phyloP scores from a whole-genome alignment of 2,888 invertebrate genomes.

The Adineta ricciae region DNA sequence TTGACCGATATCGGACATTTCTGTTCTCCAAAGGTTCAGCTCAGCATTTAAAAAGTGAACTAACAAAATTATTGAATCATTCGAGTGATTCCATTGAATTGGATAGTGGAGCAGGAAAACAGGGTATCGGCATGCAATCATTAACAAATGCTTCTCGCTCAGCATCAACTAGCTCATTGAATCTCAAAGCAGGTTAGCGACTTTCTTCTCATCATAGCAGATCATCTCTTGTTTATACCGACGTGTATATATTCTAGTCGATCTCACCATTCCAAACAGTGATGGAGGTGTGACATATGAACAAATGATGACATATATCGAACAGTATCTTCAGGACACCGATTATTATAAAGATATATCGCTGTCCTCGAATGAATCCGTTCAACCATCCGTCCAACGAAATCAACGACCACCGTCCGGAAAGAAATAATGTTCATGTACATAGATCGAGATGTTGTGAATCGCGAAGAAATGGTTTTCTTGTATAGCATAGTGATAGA shows the following conservation, averaged over 20 bases:
- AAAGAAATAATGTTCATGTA: not conserved
- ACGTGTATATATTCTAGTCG: not conserved
- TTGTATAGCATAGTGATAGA: too few relatives aligned
- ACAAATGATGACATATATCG: constrained; percentile 19
- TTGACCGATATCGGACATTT: not conserved
- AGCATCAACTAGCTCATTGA: not conserved
- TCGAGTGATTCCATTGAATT: constrained; percentile 11
- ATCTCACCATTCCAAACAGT: not conserved
- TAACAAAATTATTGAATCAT: constrained; percentile 12
- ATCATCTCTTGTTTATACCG: too few relatives aligned
- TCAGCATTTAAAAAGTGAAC: constrained; percentile 11
- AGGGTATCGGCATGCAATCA: not conserved
- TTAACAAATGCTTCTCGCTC: not conserved
- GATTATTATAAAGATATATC: not conserved
- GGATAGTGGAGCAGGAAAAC: not conserved
- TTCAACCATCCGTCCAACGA: not conserved
- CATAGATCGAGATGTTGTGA: not conserved
- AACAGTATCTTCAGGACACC: constrained; percentile 9
- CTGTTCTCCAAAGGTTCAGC: constrained; percentile 6
- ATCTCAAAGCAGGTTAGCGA: not conserved
- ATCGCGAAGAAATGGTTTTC: too few relatives aligned
- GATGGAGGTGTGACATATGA: not conserved
- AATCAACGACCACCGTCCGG: not conserved
- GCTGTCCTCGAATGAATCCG: not conserved
- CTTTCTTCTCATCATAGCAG: too few relatives aligned